Percentiles rank a stretch among this genome's conserved stretches.
These are phyloP conservation scores for Drosophila formosana DNA, from an alignment of 2,888 invertebrate species.

Conservation along the genomic window DNA sequence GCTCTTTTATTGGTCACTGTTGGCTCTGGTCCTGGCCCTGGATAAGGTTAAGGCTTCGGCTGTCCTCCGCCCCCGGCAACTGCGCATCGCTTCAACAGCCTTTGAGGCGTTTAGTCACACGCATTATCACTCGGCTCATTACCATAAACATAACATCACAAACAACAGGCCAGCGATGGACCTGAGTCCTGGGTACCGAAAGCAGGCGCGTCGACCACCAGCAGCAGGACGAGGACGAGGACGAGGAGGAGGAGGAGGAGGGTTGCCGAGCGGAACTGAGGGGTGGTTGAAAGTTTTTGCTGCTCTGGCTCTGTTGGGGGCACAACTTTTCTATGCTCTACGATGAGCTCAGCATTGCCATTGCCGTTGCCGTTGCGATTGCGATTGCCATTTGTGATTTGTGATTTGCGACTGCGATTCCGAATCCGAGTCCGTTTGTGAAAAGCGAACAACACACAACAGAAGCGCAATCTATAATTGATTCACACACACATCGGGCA, in stretches of 20 bases:
- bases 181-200: not conserved
- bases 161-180: constrained; percentile 22
- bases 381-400: not conserved
- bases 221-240: no score
- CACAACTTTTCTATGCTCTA: constrained; percentile 50
- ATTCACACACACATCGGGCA: constrained; percentile 19
- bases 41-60: constrained; percentile 29
- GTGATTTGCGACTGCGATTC: no score
- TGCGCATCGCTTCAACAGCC: constrained; percentile 60
- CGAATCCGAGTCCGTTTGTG: not conserved
- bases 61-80: constrained; percentile 35
- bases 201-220: no score
- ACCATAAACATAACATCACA: constrained; percentile 55
- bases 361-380: not conserved
- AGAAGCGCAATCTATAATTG: constrained; percentile 9
- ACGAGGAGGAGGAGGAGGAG: not conserved
- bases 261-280: not conserved
- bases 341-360: constrained; percentile 76
- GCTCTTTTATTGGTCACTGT: not conserved
- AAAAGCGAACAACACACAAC: constrained; percentile 11
- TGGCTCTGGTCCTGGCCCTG: not conserved
- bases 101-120: constrained; percentile 51
- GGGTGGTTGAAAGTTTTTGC: constrained; percentile 22
- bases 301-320: constrained; percentile 18
- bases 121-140: constrained; percentile 39